Evolutionary conservation across 1,140 invertebrate species (phyloP).

Genomic region (Galleria mellonella): DNA sequence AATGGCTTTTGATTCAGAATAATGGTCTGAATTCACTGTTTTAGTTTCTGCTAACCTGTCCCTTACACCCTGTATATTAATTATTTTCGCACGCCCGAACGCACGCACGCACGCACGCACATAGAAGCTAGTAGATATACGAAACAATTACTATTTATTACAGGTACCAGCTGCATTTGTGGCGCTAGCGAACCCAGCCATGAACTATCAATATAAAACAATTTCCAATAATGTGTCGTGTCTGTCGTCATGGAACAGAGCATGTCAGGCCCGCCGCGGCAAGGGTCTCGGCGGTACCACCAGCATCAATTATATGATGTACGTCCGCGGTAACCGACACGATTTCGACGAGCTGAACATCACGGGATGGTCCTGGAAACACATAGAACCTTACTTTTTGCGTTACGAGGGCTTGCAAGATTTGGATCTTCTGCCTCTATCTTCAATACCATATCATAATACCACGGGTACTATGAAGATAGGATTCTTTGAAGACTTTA

Average conservation of each 20-base stretch:
- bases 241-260: constrained; percentile 13
- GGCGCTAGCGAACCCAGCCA: constrained; percentile 15
- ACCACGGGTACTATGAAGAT: constrained; percentile 75
- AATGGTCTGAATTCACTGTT: too few relatives aligned
- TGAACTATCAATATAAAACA: constrained; percentile 43
- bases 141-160: neutral
- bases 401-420: constrained; percentile 35
- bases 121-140: too few relatives aligned
- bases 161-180: constrained; percentile 29
- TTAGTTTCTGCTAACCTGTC: too few relatives aligned
- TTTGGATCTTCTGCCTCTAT: constrained; percentile 16
- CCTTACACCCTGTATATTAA: too few relatives aligned
- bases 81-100: too few relatives aligned
- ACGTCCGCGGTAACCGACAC: constrained; percentile 81
- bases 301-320: constrained; percentile 87
- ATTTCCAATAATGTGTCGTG: constrained; percentile 38
- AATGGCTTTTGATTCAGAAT: too few relatives aligned
- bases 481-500: constrained; percentile 73
- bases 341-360: constrained; percentile 74
- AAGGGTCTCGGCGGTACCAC: constrained; percentile 83
- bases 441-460: constrained; percentile 68
- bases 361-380: constrained; percentile 38
- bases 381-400: constrained; percentile 40
- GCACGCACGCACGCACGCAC: too few relatives aligned
- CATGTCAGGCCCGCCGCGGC: constrained; percentile 54